Evolutionary conservation across 2,113 vertebrate genomes (phyloP), one percentile per base, ranked within the genome.

Genomic region (Jacana jacana): DNA sequence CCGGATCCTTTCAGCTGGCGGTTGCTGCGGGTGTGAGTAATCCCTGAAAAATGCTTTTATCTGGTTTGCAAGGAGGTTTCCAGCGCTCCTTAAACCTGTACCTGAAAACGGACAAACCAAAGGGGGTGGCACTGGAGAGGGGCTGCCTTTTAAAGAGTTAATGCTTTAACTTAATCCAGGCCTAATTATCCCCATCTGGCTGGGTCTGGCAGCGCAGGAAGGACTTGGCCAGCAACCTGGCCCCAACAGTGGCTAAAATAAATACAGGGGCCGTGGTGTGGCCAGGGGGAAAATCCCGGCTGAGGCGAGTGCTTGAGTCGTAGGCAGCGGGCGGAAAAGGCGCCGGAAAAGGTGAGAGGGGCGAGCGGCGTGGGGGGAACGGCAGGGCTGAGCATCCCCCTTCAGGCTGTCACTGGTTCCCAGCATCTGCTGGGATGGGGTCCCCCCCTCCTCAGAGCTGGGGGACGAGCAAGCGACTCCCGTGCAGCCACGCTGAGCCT

Each of bases 161-260:
- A 82, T 63, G 27, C 83, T 92, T 73, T 35, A 93, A 82, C 95
- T 70, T 91, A 89, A 95, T 91, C 86, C 46, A 18, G 39, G 33
- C 87, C 76, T 95, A 76, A 65, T 93, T 88, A 91, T 85, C 94
- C 89, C 93, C 97, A 81, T 96, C 78, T 96, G 96, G 79, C 68
- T 76, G 87, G 30, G 40, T 88, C 96, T 93, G 95, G 92, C 54
- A 42, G 88, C 3, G 6, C n/a, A 88, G 81, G 64, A 33, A 48
- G 51, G 94, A 79, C 79, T 78, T 94, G 96, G 96, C 97, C 5
- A 7, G 73, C 60, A 19, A 39, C 86, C 48, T 25, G 66, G 77
- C 77, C 89, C 9, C 31, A 73, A 72, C 92, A 42, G 92, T n/a
- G 80, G 95, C 97, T 97, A 79, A 93, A 93, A 85, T 68, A 97